These are phyloP conservation scores for Drosophila ambigua DNA, from an alignment of 1,140 invertebrate genomes.

Conservation along the genomic window DNA sequence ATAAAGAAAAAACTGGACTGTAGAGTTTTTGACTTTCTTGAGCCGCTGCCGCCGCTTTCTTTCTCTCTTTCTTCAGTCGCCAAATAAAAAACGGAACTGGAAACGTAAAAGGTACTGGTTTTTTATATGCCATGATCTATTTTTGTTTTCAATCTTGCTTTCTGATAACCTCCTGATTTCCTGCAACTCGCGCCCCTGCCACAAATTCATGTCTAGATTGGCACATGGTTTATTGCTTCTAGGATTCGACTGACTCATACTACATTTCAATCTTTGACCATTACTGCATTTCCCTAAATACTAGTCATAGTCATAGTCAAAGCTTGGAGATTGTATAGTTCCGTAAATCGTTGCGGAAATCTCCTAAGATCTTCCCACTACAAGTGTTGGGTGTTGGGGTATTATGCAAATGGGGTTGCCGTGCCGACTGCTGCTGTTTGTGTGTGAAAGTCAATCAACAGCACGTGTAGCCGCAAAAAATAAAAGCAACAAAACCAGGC, in stretches of 20 bases:
- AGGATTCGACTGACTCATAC: slow-evolving; percentile 11
- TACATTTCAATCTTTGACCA: not conserved
- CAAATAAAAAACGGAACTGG: not conserved
- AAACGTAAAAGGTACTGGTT: too few species aligned
- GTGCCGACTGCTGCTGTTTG: slow-evolving; percentile 31
- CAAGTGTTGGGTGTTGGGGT: not conserved
- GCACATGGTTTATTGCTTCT: not conserved
- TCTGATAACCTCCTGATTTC: too few species aligned
- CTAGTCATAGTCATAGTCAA: not conserved
- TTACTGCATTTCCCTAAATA: slow-evolving; percentile 10
- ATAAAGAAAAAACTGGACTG: slow-evolving; percentile 45
- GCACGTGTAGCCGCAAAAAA: slow-evolving; percentile 66
- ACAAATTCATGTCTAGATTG: slow-evolving; percentile 1
- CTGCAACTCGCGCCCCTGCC: not conserved
- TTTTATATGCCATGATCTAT: too few species aligned
- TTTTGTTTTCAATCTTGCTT: too few species aligned
- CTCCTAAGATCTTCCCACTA: not conserved
- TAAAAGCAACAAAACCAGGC: slow-evolving; percentile 24
- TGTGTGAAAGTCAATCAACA: slow-evolving; percentile 81
- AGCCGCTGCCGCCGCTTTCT: slow-evolving; percentile 17
- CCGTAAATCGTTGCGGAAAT: slow-evolving; percentile 24
- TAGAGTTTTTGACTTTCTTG: slow-evolving; percentile 23
- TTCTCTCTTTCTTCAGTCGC: slow-evolving; percentile 6
- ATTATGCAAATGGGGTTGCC: slow-evolving; percentile 28
- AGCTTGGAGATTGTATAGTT: not conserved